Evolutionary conservation across 2,113 vertebrate species (phyloP), one percentile per base, ranked within the genome.

Genomic region (Chunga burmeisteri): DNA sequence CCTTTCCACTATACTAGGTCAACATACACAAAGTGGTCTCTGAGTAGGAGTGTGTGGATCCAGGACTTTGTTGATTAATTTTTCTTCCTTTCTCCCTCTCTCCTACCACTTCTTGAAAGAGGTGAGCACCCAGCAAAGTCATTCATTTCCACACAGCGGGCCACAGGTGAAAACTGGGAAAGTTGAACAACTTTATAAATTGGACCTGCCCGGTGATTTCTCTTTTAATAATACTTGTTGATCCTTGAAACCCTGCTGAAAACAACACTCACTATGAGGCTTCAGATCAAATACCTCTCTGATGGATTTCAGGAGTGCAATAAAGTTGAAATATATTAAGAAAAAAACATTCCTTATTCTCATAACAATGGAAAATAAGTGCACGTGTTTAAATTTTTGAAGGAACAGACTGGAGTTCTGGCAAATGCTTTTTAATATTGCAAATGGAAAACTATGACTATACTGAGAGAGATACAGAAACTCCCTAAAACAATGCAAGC

Each of bases 161-260:
- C 4, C 40, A 78, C 6, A 44, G 19, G 14, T 58, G 36, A 89
- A 92, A 95, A 62, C 6, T 38, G 58, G 13, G n/a, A n/a, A 86
- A 79, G 9, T 0, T 79, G 34, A 90, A 61, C 32, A 86, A 68
- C 3, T 9, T 52, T 82, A 75, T 61, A 77, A 90, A 46, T 34
- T 52, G 32, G 67, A 87, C 52, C 47, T 55, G 40, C 13, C 15
- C 29, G 15, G 16, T 61, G 23, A 65, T 55, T 96, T 80, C 46
- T 79, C 2, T 79, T 93, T 70, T 32, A 44, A 79, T 88, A 86
- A 36, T 16, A 72, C 30, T 83, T 94, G 30, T 27, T 93, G 81
- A 88, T 92, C n/a, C 50, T 85, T 83, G 63, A 86, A 93, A 83
- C 32, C 22, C 55, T 88, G 61, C 44, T 77, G 62, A 93, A 97